These are phyloP conservation scores for Pseudochaenichthys georgianus DNA, from an alignment of 2,797 vertebrate genomes.

Conservation along the genomic window DNA sequence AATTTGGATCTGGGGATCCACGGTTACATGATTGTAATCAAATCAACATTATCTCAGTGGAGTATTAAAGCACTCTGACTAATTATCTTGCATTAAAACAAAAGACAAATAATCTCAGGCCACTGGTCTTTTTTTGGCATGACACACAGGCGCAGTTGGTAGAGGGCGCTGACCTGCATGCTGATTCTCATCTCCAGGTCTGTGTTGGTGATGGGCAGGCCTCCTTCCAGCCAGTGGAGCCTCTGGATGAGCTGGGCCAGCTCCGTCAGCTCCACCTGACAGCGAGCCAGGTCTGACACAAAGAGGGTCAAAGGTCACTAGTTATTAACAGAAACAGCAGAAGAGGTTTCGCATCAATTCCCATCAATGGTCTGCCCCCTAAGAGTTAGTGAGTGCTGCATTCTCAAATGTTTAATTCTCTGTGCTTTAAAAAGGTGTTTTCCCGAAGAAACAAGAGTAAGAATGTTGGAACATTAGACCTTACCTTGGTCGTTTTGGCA, in stretches of 20 bases:
- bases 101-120: neutral
- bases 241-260: slow-evolving; percentile 88
- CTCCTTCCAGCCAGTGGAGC: slow-evolving; percentile 89
- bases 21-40: neutral
- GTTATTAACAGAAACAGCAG: neutral
- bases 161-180: slow-evolving; percentile 84
- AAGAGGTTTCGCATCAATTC: neutral
- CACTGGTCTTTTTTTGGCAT: neutral
- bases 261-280: slow-evolving; percentile 89
- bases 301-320: slow-evolving; percentile 9
- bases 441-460: too few species aligned
- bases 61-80: neutral
- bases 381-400: too few species aligned
- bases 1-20: too few species aligned
- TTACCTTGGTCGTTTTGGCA: too few species aligned
- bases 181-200: slow-evolving; percentile 90
- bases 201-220: slow-evolving; percentile 80
- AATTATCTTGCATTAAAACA: neutral
- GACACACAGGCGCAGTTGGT: neutral
- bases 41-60: neutral
- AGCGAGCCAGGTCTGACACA: slow-evolving; percentile 86
- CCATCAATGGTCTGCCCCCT: neutral
- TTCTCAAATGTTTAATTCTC: too few species aligned
- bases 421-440: too few species aligned
- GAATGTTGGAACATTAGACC: too few species aligned